Conservation (phyloP, 1,140 invertebrate species). For the Listronotus bonariensis region DNA sequence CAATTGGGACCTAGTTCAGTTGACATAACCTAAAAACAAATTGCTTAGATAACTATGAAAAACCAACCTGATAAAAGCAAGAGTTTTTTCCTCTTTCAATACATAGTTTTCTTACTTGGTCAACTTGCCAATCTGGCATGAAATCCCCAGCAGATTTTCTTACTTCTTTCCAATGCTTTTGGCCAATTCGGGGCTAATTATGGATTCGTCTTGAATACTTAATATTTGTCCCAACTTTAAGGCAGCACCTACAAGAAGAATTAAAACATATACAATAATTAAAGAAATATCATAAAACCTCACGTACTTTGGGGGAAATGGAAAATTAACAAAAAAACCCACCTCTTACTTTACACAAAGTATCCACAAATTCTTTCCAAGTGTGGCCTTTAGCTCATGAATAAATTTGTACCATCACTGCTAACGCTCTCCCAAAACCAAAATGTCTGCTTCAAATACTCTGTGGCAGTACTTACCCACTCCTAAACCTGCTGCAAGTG, state of each 20-base stretch:
- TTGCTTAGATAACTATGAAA: neutral
- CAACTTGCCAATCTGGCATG: conserved; percentile 96
- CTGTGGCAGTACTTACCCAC: conserved; percentile 89
- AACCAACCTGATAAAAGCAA: too few species aligned
- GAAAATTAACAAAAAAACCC: neutral
- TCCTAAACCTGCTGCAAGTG: conserved; percentile 86
- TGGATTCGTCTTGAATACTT: conserved; percentile 94
- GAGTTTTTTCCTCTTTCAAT: too few species aligned
- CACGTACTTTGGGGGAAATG: neutral
- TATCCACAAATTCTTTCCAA: conserved; percentile 96
- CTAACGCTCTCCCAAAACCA: conserved; percentile 67
- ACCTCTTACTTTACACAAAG: conserved; percentile 93
- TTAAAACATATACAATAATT: conserved; percentile 9
- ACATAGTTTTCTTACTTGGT: conserved; percentile 79
- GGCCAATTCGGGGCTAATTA: conserved; percentile 92
- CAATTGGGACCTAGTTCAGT: conserved; percentile 87
- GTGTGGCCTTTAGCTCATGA: conserved; percentile 92
- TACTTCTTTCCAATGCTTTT: conserved; percentile 94
- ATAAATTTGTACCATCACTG: conserved; percentile 63
- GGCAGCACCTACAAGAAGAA: conserved; percentile 76
- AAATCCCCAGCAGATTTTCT: conserved; percentile 98
- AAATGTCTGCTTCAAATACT: conserved; percentile 84
- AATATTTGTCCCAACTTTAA: conserved; percentile 98
- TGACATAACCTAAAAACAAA: conserved; percentile 27
- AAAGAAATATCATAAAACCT: conserved; percentile 4